Percentiles rank a stretch among this genome's conserved stretches.
Conservation (phyloP, 2,113 vertebrate species). For the Balaenoptera acutorostrata region DNA sequence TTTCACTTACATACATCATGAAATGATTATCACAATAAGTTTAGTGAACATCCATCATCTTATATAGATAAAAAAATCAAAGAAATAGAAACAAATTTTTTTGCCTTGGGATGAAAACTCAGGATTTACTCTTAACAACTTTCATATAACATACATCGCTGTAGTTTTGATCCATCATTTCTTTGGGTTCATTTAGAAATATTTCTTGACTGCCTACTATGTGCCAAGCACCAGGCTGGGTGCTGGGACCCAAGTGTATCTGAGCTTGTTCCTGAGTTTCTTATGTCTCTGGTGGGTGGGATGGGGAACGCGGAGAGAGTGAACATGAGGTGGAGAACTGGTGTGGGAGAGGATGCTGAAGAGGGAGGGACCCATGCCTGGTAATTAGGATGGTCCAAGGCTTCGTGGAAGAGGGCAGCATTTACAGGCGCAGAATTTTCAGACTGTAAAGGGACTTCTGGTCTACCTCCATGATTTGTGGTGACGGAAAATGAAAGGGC, state of each 20-base stretch:
- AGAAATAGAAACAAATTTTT: no score
- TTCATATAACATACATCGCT: no score
- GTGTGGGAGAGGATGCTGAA: background rate
- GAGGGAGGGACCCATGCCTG: background rate
- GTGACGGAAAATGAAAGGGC: background rate
- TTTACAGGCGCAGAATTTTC: background rate
- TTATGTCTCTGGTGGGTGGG: background rate
- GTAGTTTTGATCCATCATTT: background rate
- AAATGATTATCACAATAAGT: no score
- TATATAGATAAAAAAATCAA: no score
- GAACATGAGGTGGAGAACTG: no score
- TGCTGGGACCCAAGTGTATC: background rate
- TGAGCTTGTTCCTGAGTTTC: background rate
- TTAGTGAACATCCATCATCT: no score
- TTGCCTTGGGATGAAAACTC: no score
- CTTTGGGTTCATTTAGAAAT: background rate
- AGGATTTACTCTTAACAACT: no score
- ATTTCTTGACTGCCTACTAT: background rate
- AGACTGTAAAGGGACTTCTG: background rate
- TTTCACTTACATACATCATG: no score
- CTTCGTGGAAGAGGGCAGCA: background rate
- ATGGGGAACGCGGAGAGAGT: background rate
- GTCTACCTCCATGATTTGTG: background rate
- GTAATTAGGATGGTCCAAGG: fast-evolving
- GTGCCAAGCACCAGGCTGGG: background rate